phyloP scores from a whole-genome alignment of 2,888 invertebrate species.

The Acronicta leporina region DNA sequence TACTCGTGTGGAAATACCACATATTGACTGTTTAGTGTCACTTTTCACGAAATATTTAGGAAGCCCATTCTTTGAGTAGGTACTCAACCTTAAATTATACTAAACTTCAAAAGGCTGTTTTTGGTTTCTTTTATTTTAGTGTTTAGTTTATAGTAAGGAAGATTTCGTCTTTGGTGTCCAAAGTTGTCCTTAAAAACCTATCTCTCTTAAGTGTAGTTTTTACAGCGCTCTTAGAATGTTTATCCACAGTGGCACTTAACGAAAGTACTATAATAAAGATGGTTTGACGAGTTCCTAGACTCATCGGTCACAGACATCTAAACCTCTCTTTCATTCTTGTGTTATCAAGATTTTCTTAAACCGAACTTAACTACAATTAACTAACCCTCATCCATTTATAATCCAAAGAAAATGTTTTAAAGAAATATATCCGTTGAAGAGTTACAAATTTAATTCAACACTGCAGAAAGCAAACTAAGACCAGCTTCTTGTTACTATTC shows the following conservation, averaged over 20 bases:
- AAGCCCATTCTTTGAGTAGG: no score
- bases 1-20: no score
- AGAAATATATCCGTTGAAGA: conserved; percentile 9
- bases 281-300: conserved; percentile 16
- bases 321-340: conserved; percentile 13
- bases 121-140: background rate
- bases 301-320: conserved; percentile 23
- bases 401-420: conserved; percentile 5
- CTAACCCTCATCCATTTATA: conserved; percentile 6
- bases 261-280: conserved; percentile 38
- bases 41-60: no score
- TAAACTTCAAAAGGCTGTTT: background rate
- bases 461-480: conserved; percentile 22
- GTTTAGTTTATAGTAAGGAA: conserved; percentile 12
- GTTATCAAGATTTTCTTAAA: conserved; percentile 13
- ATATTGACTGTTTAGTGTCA: no score
- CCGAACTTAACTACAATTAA: background rate
- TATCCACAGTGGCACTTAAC: conserved; percentile 36
- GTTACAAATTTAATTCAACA: conserved; percentile 27
- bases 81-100: no score
- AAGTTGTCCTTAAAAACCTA: conserved; percentile 42
- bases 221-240: conserved; percentile 34
- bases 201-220: conserved; percentile 38
- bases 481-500: conserved; percentile 40
- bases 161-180: conserved; percentile 13